Evolutionary conservation across 2,888 invertebrate genomes (phyloP).

Genomic region (Resseliella maxima): DNA sequence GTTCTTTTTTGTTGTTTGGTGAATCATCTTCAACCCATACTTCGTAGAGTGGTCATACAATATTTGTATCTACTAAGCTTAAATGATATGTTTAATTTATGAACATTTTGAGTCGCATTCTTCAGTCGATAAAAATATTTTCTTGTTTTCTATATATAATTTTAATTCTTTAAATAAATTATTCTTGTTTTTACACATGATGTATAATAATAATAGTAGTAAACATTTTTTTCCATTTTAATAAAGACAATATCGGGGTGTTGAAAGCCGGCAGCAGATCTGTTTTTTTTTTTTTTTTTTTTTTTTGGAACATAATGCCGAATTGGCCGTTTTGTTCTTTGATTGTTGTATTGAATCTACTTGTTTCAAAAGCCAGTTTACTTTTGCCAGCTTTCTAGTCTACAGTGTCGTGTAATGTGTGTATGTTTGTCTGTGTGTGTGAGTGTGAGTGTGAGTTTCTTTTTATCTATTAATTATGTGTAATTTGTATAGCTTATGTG

Average conservation of each 20-base stretch:
- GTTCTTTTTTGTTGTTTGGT: not conserved
- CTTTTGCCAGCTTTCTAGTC: not conserved
- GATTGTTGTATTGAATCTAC: too few relatives aligned
- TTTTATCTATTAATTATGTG: not conserved
- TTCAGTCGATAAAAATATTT: conserved; percentile 56
- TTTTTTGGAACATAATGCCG: not conserved
- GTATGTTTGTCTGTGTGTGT: not conserved
- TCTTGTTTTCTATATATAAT: conserved; percentile 53
- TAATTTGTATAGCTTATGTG: conserved; percentile 29
- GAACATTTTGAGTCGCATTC: conserved; percentile 56
- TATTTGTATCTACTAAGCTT: conserved; percentile 59
- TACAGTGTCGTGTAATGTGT: conserved; percentile 1
- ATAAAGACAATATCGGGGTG: conserved; percentile 31
- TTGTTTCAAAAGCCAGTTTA: not conserved
- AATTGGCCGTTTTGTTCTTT: too few relatives aligned
- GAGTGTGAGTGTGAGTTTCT: not conserved
- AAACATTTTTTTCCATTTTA: conserved; percentile 7
- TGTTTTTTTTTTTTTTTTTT: too few relatives aligned
- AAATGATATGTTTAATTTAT: conserved; percentile 60
- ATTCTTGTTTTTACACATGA: conserved; percentile 23
- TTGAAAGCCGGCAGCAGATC: not conserved
- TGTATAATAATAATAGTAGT: conserved; percentile 42
- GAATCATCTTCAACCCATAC: not conserved
- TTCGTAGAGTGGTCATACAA: conserved; percentile 56
- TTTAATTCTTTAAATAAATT: not conserved